Evolutionary conservation across 2,888 invertebrate species (phyloP).

Genomic region (Lamellibrachia satsuma): DNA sequence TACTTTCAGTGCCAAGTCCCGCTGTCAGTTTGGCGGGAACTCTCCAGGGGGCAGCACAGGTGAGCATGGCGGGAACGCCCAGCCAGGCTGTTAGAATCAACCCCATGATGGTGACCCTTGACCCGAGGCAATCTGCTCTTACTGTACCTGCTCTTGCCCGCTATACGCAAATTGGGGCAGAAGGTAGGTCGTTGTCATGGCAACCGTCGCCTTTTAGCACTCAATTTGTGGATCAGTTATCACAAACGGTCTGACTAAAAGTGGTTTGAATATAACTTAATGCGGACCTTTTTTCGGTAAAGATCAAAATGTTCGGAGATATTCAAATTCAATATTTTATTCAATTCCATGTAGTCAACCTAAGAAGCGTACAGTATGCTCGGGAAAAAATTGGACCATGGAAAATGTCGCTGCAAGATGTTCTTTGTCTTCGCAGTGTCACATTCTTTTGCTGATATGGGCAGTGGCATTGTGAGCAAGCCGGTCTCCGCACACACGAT

Average conservation of each 20-base stretch:
- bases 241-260: too few relatives aligned
- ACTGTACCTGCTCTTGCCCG: neutral
- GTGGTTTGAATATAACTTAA: too few relatives aligned
- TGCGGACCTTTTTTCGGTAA: too few relatives aligned
- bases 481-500: neutral
- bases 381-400: too few relatives aligned
- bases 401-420: neutral
- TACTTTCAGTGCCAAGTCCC: neutral
- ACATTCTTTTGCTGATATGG: neutral
- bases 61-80: neutral
- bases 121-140: neutral
- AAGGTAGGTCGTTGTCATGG: neutral
- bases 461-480: neutral
- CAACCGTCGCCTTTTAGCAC: neutral
- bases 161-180: neutral
- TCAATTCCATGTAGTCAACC: too few relatives aligned
- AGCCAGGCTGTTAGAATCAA: conserved; percentile 7
- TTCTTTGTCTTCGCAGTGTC: neutral
- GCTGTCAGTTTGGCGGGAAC: conserved; percentile 6
- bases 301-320: too few relatives aligned
- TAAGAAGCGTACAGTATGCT: too few relatives aligned
- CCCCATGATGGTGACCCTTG: conserved; percentile 10
- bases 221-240: neutral
- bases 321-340: too few relatives aligned
- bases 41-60: neutral